A percentile compares a stretch with the other conserved stretches of the same genome.
phyloP scores from a whole-genome alignment of 2,113 vertebrate genomes.

The Tapirus terrestris region DNA sequence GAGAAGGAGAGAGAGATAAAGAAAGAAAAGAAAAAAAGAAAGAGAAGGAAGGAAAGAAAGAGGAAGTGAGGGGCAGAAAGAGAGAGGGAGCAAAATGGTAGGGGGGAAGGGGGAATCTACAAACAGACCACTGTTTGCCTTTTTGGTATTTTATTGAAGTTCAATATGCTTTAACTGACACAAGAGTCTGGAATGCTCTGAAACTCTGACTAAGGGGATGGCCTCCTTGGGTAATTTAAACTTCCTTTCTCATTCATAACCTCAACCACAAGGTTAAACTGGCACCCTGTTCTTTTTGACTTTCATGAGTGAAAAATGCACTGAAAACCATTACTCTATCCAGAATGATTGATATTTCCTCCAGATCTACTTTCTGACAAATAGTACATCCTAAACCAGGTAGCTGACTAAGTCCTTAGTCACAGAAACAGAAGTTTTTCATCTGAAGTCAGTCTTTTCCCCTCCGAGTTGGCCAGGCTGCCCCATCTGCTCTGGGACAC shows the following conservation, averaged over 20 bases:
- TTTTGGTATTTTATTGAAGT: constrained; percentile 64
- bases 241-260: constrained; percentile 84
- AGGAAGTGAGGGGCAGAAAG: not conserved
- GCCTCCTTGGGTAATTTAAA: constrained; percentile 83
- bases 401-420: constrained; percentile 87
- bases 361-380: constrained; percentile 79
- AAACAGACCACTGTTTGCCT: constrained; percentile 73
- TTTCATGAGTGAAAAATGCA: constrained; percentile 87
- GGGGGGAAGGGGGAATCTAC: not conserved
- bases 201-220: constrained; percentile 84
- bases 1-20: too few relatives aligned
- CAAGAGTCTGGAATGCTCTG: constrained; percentile 71
- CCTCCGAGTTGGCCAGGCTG: constrained; percentile 45
- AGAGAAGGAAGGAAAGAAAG: too few relatives aligned
- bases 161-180: constrained; percentile 63
- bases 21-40: not conserved
- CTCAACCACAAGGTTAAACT: constrained; percentile 87
- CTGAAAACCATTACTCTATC: constrained; percentile 74
- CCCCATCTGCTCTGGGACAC: constrained; percentile 24
- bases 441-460: constrained; percentile 69
- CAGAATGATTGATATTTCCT: constrained; percentile 81
- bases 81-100: not conserved
- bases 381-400: constrained; percentile 79
- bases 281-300: constrained; percentile 82
- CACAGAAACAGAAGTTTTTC: constrained; percentile 84